Percentiles rank a stretch among this genome's conserved stretches.
phyloP scores from a whole-genome alignment of 2,113 vertebrate species.

The Sinocyclocheilus grahami region DNA sequence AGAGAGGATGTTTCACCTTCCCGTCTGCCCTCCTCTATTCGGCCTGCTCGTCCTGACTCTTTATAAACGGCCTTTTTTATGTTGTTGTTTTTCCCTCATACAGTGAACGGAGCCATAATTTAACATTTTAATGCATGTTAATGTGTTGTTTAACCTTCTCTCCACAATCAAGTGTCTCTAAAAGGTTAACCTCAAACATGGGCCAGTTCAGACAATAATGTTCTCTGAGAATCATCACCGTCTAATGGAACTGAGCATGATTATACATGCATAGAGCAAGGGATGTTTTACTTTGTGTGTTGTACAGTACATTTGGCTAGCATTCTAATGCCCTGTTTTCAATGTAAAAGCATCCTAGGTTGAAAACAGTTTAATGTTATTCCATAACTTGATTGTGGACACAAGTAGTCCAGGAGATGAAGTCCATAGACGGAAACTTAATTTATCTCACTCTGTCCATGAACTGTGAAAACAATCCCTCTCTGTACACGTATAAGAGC shows the following conservation, averaged over 20 bases:
- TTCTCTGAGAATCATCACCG: slow-evolving; percentile 83
- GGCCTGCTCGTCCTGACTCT: slow-evolving; percentile 53
- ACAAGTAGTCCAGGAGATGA: slow-evolving; percentile 7
- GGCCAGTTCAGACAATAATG: slow-evolving; percentile 85
- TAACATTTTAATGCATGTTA: slow-evolving; percentile 84
- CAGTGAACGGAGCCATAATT: slow-evolving; percentile 81
- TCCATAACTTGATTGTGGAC: slow-evolving; percentile 21
- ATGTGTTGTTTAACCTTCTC: slow-evolving; percentile 83
- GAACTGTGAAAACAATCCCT: slow-evolving; percentile 27
- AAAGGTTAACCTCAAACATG: slow-evolving; percentile 90
- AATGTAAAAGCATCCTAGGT: background rate
- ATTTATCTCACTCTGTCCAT: slow-evolving; percentile 21
- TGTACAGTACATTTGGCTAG: slow-evolving; percentile 59
- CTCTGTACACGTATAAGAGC: slow-evolving; percentile 7
- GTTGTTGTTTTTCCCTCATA: slow-evolving; percentile 81
- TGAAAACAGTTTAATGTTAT: slow-evolving; percentile 20
- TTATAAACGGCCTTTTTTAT: slow-evolving; percentile 79
- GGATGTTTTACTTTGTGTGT: slow-evolving; percentile 68
- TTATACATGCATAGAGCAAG: slow-evolving; percentile 69
- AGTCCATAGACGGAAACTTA: slow-evolving; percentile 6
- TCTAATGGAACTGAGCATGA: slow-evolving; percentile 93
- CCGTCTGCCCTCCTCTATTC: slow-evolving; percentile 52
- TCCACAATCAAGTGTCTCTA: slow-evolving; percentile 78
- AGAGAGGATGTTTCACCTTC: background rate
- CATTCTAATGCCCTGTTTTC: background rate